phyloP scores from a whole-genome alignment of 2,113 vertebrate species.

The Xenopus borealis region DNA sequence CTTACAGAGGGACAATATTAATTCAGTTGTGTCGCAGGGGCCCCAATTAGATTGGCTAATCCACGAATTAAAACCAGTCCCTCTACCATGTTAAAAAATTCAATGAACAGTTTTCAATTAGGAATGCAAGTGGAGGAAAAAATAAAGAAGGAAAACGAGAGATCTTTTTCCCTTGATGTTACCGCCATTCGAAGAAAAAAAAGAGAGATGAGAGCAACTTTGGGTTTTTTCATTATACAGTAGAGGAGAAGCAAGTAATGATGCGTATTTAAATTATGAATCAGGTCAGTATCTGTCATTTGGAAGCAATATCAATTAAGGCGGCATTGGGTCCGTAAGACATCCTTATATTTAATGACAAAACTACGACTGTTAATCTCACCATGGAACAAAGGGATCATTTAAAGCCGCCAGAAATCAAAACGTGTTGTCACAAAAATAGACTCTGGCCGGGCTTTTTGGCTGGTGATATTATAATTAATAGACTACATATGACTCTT shows the following conservation, averaged over 20 bases:
- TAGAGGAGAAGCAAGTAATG: constrained; percentile 71
- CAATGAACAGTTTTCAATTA: constrained; percentile 83
- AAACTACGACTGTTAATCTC: constrained; percentile 79
- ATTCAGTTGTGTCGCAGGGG: constrained; percentile 68
- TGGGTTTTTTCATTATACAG: constrained; percentile 70
- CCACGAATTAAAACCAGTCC: constrained; percentile 76
- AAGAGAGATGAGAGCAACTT: constrained; percentile 76
- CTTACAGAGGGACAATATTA: constrained; percentile 75
- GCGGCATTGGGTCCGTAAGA: constrained; percentile 73
- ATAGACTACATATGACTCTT: constrained; percentile 77
- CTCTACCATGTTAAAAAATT: constrained; percentile 74
- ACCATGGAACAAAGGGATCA: constrained; percentile 77
- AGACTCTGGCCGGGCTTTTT: constrained; percentile 72
- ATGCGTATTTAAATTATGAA: constrained; percentile 83
- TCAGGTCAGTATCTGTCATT: constrained; percentile 78
- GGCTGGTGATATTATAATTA: constrained; percentile 79
- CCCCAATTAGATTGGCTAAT: constrained; percentile 79
- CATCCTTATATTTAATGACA: constrained; percentile 82
- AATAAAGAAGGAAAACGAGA: constrained; percentile 63
- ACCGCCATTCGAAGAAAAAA: constrained; percentile 59
- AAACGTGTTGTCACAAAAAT: constrained; percentile 79
- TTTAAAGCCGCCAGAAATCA: constrained; percentile 82
- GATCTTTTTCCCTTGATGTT: constrained; percentile 74
- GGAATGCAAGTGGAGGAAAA: constrained; percentile 57
- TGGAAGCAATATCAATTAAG: constrained; percentile 82